Conservation (phyloP, 2,888 invertebrate genomes). For the Eupithecia vulgata region DNA sequence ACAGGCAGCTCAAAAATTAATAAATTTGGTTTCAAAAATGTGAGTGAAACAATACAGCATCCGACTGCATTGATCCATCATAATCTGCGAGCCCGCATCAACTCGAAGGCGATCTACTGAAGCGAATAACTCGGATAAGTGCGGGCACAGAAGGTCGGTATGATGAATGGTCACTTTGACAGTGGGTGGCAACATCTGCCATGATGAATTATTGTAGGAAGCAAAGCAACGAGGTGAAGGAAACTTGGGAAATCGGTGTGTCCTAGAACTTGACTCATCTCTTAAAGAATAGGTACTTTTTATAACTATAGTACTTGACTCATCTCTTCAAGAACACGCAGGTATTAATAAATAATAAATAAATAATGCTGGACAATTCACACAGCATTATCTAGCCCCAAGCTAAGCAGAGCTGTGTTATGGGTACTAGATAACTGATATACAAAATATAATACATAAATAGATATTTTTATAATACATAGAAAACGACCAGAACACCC, state of each 20-base stretch:
- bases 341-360: too few relatives aligned
- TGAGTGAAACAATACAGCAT: not conserved
- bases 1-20: too few relatives aligned
- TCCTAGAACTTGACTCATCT: constrained; percentile 7
- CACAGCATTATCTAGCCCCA: too few relatives aligned
- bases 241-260: constrained; percentile 15
- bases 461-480: too few relatives aligned
- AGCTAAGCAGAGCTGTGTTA: too few relatives aligned
- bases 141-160: constrained; percentile 18
- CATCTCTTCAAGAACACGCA: too few relatives aligned
- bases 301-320: constrained; percentile 11
- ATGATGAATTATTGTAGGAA: constrained; percentile 25
- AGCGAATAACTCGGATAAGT: constrained; percentile 20
- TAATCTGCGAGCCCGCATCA: constrained; percentile 1
- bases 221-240: constrained; percentile 1
- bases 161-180: constrained; percentile 21
- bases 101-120: constrained; percentile 25
- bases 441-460: too few relatives aligned
- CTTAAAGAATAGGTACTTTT: not conserved
- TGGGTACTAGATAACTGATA: too few relatives aligned
- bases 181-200: constrained; percentile 30
- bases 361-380: too few relatives aligned
- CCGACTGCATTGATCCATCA: not conserved
- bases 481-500: too few relatives aligned
- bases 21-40: not conserved